Evolutionary conservation across 2,888 invertebrate species (phyloP).

Genomic region (Erebia aethiops): DNA sequence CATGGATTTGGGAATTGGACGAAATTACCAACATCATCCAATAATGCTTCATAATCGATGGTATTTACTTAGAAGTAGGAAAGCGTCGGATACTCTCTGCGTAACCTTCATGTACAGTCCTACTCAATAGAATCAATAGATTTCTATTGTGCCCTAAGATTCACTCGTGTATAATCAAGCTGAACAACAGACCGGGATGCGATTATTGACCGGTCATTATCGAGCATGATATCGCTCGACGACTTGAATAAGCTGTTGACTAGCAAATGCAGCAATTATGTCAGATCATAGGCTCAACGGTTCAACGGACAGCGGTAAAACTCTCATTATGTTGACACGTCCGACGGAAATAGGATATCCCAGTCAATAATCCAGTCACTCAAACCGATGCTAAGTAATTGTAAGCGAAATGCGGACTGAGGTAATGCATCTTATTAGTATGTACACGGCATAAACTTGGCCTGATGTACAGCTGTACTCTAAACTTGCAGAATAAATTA

Average conservation of each 20-base stretch:
- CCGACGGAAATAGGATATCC: slow-evolving; percentile 41
- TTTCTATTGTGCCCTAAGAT: slow-evolving; percentile 3
- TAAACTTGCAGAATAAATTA: background rate
- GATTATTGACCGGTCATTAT: slow-evolving; percentile 22
- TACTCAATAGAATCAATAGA: background rate
- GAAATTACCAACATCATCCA: too few species aligned
- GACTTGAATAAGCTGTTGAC: slow-evolving; percentile 28
- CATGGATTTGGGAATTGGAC: too few species aligned
- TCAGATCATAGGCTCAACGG: slow-evolving; percentile 5
- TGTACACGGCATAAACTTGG: slow-evolving; percentile 16
- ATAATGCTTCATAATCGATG: too few species aligned
- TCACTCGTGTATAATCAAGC: slow-evolving; percentile 4
- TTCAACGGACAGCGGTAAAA: slow-evolving; percentile 7
- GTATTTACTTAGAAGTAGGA: too few species aligned
- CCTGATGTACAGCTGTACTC: background rate
- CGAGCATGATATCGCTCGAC: slow-evolving; percentile 26
- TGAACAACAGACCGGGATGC: slow-evolving; percentile 16
- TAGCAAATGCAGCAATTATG: slow-evolving; percentile 20
- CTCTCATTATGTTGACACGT: slow-evolving; percentile 25
- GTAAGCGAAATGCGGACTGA: slow-evolving; percentile 5
- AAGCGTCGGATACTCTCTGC: too few species aligned
- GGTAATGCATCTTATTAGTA: slow-evolving; percentile 20
- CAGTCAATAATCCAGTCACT: slow-evolving; percentile 26
- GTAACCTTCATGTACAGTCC: background rate
- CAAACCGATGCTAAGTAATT: slow-evolving; percentile 21